Percentiles rank a stretch among this genome's conserved stretches.
These are phyloP conservation scores for Mycetomoellerius zeteki DNA, from an alignment of 1,140 invertebrate species.

Conservation along the genomic window DNA sequence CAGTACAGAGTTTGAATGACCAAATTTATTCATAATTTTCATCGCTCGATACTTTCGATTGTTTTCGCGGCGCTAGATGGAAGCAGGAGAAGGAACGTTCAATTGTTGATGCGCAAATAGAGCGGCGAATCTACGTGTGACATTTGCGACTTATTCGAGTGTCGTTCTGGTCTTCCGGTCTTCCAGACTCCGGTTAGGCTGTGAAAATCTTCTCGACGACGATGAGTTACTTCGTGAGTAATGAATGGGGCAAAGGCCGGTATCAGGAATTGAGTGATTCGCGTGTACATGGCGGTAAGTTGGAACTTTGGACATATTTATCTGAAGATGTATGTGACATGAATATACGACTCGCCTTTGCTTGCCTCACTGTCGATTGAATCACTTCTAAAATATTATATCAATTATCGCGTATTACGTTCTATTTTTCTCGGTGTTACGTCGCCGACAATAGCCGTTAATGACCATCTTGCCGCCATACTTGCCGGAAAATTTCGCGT, in stretches of 20 bases:
- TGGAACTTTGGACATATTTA: not conserved
- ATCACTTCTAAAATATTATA: not conserved
- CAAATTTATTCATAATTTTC: not conserved
- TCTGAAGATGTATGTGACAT: too few relatives aligned
- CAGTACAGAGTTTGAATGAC: too few relatives aligned
- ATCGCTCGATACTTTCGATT: not conserved
- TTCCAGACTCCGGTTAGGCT: not conserved
- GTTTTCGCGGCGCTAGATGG: not conserved
- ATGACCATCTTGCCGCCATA: not conserved
- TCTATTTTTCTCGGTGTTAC: not conserved
- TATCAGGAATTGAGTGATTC: conserved; percentile 19
- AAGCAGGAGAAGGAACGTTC: not conserved
- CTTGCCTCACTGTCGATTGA: not conserved
- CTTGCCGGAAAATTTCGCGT: not conserved
- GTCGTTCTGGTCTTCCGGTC: too few relatives aligned
- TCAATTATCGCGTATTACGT: not conserved
- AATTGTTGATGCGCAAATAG: conserved; percentile 18
- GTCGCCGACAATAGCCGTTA: not conserved
- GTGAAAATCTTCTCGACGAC: not conserved
- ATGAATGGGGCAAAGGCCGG: conserved; percentile 56
- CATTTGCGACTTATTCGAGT: too few relatives aligned
- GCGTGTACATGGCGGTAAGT: conserved; percentile 38
- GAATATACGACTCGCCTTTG: not conserved
- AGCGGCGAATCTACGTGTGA: too few relatives aligned
- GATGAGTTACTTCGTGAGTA: conserved; percentile 65